Percentiles rank a stretch among this genome's conserved stretches.
Evolutionary conservation across 2,113 vertebrate genomes (phyloP).

Genomic region (Macquaria australasica): DNA sequence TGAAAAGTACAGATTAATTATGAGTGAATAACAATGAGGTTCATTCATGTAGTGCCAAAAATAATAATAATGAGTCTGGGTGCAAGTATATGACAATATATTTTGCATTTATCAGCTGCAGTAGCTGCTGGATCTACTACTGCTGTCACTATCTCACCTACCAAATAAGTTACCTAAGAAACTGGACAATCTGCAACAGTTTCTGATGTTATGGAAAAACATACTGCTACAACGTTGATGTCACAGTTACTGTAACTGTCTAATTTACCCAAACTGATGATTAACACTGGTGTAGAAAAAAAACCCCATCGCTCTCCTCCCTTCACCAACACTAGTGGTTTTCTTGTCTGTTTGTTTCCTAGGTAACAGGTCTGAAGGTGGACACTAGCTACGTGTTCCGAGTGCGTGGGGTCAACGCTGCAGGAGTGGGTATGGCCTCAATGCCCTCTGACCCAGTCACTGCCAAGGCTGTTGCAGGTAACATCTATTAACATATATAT

Average conservation of each 20-base stretch:
- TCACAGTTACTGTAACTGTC: not conserved
- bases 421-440: constrained; percentile 90
- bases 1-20: not conserved
- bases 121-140: not conserved
- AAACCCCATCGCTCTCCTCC: not conserved
- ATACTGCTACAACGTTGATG: not conserved
- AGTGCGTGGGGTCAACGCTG: constrained; percentile 89
- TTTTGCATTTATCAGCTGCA: not conserved
- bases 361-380: constrained; percentile 90
- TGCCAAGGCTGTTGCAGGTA: constrained; percentile 90
- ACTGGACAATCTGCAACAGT: not conserved
- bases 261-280: not conserved
- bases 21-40: not conserved
- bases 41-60: too few relatives aligned
- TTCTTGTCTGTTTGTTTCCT: constrained; percentile 33
- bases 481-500: not conserved
- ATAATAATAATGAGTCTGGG: not conserved
- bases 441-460: constrained; percentile 89
- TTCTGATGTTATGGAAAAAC: constrained; percentile 2
- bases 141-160: not conserved
- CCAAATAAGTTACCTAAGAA: not conserved
- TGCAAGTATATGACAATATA: not conserved
- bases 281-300: not conserved
- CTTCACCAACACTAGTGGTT: not conserved
- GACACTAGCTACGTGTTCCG: constrained; percentile 88